Percentiles rank a stretch among this genome's conserved stretches.
phyloP scores from a whole-genome alignment of 1,140 invertebrate species.

The Mylabris phalerata region DNA sequence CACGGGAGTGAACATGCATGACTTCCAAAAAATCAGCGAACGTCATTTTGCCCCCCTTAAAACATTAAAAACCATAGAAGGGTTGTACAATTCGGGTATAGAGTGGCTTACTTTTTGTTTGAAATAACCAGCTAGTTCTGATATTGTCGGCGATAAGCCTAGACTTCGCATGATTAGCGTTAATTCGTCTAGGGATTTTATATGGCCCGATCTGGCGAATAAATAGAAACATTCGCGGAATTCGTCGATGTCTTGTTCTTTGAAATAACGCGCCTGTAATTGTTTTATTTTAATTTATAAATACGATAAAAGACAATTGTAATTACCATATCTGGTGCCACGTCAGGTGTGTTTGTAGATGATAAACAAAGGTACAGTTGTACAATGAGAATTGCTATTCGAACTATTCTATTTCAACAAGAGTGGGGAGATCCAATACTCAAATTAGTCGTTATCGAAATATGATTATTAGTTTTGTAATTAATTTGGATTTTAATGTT shows the following conservation, averaged over 20 bases:
- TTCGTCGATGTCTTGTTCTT: slow-evolving; percentile 80
- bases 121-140: slow-evolving; percentile 75
- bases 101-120: slow-evolving; percentile 49
- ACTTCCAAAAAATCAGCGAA: slow-evolving; percentile 94
- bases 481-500: too few species aligned
- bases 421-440: too few species aligned
- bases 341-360: slow-evolving; percentile 7
- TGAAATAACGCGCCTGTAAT: slow-evolving; percentile 71
- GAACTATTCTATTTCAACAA: too few species aligned
- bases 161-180: slow-evolving; percentile 91
- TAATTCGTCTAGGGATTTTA: slow-evolving; percentile 80
- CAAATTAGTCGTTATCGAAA: too few species aligned
- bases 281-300: slow-evolving; percentile 7
- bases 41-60: slow-evolving; percentile 80
- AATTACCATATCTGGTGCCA: not conserved
- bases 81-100: not conserved
- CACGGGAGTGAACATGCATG: slow-evolving; percentile 82
- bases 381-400: not conserved
- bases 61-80: not conserved
- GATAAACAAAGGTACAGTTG: slow-evolving; percentile 12
- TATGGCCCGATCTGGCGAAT: slow-evolving; percentile 81
- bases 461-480: too few species aligned
- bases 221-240: slow-evolving; percentile 93
- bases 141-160: slow-evolving; percentile 86
- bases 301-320: too few species aligned